Percentiles rank a stretch among this genome's conserved stretches.
These are phyloP conservation scores for Alloscopus bannaensis DNA, from an alignment of 2,888 invertebrate species.

Conservation along the genomic window DNA sequence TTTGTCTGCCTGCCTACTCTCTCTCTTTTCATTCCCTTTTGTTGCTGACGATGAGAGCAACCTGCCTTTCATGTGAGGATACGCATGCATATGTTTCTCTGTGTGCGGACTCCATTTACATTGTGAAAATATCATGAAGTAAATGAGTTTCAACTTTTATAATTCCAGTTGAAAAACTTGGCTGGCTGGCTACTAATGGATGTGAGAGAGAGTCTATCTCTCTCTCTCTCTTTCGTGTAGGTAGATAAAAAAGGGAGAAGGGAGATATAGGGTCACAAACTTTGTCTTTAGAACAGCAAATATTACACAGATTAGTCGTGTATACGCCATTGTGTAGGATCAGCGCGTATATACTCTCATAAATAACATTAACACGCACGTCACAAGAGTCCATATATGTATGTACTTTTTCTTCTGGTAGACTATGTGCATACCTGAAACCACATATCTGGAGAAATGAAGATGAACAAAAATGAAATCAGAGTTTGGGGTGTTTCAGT, in stretches of 20 bases:
- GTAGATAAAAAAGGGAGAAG: background rate
- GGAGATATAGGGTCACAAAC: constrained; percentile 2
- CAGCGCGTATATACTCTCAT: background rate
- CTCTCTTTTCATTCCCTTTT: constrained; percentile 23
- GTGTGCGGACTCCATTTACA: background rate
- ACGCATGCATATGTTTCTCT: background rate
- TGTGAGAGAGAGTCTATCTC: background rate
- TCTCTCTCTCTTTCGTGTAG: no score
- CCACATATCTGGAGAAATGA: no score
- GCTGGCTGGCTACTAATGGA: constrained; percentile 21
- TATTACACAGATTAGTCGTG: background rate
- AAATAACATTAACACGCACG: constrained; percentile 9
- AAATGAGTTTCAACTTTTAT: constrained; percentile 51
- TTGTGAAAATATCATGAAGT: constrained; percentile 22
- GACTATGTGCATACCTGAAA: no score
- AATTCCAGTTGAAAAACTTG: constrained; percentile 33
- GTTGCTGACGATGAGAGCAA: constrained; percentile 9
- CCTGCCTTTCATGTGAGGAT: constrained; percentile 15
- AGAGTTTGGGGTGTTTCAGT: no score
- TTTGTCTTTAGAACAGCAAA: no score
- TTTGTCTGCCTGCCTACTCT: constrained; percentile 29
- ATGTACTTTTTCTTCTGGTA: background rate
- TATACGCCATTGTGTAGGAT: background rate
- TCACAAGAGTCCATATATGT: constrained; percentile 1
- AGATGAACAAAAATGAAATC: no score